Evolutionary conservation across 1,140 invertebrate genomes (phyloP).

Genomic region (Procambarus virginalis): DNA sequence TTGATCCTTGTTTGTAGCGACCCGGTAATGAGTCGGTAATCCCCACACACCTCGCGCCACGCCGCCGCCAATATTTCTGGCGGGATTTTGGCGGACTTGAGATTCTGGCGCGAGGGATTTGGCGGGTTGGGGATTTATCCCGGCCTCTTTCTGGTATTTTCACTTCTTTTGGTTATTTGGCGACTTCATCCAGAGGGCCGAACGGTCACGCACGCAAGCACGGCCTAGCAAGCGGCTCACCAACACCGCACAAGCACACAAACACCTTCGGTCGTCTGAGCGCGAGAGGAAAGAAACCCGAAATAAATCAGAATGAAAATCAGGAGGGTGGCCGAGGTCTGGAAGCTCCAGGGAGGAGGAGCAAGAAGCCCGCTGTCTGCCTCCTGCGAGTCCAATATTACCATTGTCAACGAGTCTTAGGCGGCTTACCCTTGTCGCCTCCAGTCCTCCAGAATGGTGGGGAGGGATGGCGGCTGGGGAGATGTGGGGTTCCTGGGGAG

Average conservation of each 20-base stretch:
- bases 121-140: slow-evolving; percentile 53
- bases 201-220: not conserved
- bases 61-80: slow-evolving; percentile 67
- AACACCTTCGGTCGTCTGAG: not conserved
- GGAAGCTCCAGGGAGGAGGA: not conserved
- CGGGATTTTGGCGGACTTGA: slow-evolving; percentile 65
- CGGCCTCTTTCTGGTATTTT: slow-evolving; percentile 41
- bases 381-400: slow-evolving; percentile 60
- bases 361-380: slow-evolving; percentile 42
- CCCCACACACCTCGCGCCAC: slow-evolving; percentile 58
- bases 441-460: not conserved
- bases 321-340: slow-evolving; percentile 17
- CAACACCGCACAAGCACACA: not conserved
- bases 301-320: slow-evolving; percentile 62
- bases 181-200: not conserved
- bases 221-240: not conserved
- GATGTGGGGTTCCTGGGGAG: not conserved
- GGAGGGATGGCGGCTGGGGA: not conserved
- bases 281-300: not conserved
- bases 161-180: not conserved
- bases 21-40: slow-evolving; percentile 63
- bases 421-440: slow-evolving; percentile 46
- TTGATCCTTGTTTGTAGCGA: slow-evolving; percentile 67
- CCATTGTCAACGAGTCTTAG: slow-evolving; percentile 67
- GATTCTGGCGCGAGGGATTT: slow-evolving; percentile 65